Base-by-base conservation (phyloP, 2,888 invertebrate species). In the Gryllus longicercus region DNA sequence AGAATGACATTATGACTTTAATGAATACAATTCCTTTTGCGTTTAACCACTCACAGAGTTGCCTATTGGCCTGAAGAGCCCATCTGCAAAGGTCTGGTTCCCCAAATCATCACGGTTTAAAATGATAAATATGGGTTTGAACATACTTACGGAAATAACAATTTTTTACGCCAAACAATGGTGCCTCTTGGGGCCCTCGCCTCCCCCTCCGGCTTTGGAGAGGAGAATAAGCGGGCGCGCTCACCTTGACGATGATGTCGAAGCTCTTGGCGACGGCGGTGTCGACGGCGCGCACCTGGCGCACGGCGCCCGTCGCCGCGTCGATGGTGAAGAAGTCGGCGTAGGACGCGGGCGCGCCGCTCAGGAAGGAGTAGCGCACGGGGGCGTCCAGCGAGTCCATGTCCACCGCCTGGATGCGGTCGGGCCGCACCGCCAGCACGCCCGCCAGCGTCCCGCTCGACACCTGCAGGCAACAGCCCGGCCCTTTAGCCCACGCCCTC, bases 331-430 rank as follows among this genome's bases (percentile, higher is more conserved):
- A 96, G 87, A 94, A 96, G 16, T 93, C 93, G 0, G 89, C 88
- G 88, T 93, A 97, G 81, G 92, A 91, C 12, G 92, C 89, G 0
- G 96, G 96, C 83, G 91, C 92, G 0, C 96, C 96, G 83, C 93
- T 94, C 18, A 94, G 90, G 85, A 96, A 95, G 80, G 91, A 93
- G 86, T 96, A 96, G 79, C 90, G 90, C 82, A 97, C 95, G 0
- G 93, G 92, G 0, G 95, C 92, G 85, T 95, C 94, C 76, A 96
- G 90, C 1, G 96, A 95, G 85, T 96, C 96, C 91, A 95, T 93
- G 87, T 97, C 96, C 0, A 95, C 92, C 0, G 96, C 96, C 87
- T 95, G 95, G 82, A 97, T 95, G 86, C 95, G 94, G 86, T 96
- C 96, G 0, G 96, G 96, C 51, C 92, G 91, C 25, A 96, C 92